Evolutionary conservation across 2,888 invertebrate genomes (phyloP), one percentile per base, ranked within the genome.

Genomic region (Frankliniella intonsa): DNA sequence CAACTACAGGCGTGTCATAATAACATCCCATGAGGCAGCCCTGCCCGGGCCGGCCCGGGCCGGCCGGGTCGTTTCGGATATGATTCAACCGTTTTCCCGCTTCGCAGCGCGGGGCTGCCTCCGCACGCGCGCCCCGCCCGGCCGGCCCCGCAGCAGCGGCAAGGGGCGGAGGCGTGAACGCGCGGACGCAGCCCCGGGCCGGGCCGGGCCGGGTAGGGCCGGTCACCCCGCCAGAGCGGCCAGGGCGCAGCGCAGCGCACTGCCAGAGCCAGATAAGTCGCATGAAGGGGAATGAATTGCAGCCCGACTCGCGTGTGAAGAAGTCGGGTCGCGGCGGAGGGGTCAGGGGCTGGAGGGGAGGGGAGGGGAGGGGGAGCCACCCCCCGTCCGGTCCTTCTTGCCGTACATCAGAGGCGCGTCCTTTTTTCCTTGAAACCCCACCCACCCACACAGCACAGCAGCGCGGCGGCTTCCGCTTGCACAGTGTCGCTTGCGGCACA

Each of bases 21-120:
- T 22, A 22, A 69, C 69, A 69, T n/a, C 69, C 69, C 69, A 69
- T 11, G n/a, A 65, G 65, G 65, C 65, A 3, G 19, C n/a, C 65
- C 9, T 19, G 17, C 19, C 69, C n/a, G 69, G 11, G 22, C 55
- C n/a, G 65, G 69, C 7, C n/a, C 9, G 69, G 69, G 22, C 22
- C n/a, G 69, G n/a, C n/a, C 22, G 69, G 69, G 7, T 22, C 69
- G 11, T 69, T 69, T 22, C 69, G 8, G 19, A 69, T n/a, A 69
- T 69, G 69, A 69, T 69, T 69, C 69, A 69, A 69, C 69, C 69
- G 22, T 19, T 69, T 69, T 69, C 69, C 69, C 69, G 69, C 69
- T 22, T 55, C 55, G 55, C 17, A 17, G 55, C 55, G 55, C 55
- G 55, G 55, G 55, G 55, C 55, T 55, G 55, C 14, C 14, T 12